Base-by-base conservation (phyloP, 2,888 invertebrate genomes). In the Pachycephus smyrnensis region DNA sequence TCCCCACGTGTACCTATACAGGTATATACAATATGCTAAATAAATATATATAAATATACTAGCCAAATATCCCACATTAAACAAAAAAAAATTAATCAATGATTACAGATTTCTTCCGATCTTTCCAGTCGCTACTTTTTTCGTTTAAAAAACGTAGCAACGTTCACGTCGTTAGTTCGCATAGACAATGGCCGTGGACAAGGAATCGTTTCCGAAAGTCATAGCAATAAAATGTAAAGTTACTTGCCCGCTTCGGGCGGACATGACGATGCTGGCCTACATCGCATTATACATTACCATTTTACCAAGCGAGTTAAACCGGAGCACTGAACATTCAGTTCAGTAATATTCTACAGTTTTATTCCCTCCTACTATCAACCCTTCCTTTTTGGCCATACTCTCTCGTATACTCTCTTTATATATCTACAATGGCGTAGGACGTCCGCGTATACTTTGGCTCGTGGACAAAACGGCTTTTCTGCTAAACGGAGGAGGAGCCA, bases 191-290 rank as follows among this genome's bases (percentile, higher is more conserved):
- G 80, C 79, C 74, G 77, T 79, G 76, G 79, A 73, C 80, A 74
- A 76, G 79, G 78, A 78, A 84, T 84, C 82, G 80, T 77, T 82
- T 80, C 80, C 81, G 82, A 80, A 80, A 81, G 79, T 82, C 78
- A 81, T 84, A 74, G 82, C 82, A 80, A 77, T 82, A 79, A 82
- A 82, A 82, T 80, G 82, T 82, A 81, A 82, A 82, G 79, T 81
- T 80, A 75, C 77, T 40, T 78, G 76, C 78, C 76, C 76, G 55
- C 69, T 76, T 68, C 12, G 31, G 32, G 33, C 71, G 12, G 69
- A 68, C 75, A 71, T 35, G 68, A 32, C 37, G 35, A 75, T 30
- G 35, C 73, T 81, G 76, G 73, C 80, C 81, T 81, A 78, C 77
- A 81, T 81, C 77, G 80, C 80, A 81, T 81, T 81, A 81, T 80